A percentile compares a stretch with the other conserved stretches of the same genome.
These are phyloP conservation scores for Eupithecia centaureata DNA, from an alignment of 2,888 invertebrate species.

Conservation along the genomic window DNA sequence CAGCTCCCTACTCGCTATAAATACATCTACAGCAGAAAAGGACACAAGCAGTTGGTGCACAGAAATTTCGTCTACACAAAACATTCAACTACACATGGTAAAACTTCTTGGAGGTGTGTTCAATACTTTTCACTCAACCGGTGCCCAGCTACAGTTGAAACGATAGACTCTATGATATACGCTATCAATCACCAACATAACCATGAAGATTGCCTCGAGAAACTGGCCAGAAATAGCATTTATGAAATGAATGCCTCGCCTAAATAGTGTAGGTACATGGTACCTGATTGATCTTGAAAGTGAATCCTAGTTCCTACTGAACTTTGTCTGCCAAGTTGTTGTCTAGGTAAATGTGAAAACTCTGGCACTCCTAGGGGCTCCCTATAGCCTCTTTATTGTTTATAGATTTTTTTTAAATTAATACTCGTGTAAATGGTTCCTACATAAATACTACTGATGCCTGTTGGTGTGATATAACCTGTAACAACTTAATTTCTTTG, in stretches of 20 bases:
- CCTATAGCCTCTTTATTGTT: slow-evolving; percentile 1
- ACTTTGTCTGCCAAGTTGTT: slow-evolving; percentile 39
- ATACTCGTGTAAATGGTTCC: not conserved
- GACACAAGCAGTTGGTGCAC: slow-evolving; percentile 81
- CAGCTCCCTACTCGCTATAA: slow-evolving; percentile 74
- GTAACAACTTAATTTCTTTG: not conserved
- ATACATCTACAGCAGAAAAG: slow-evolving; percentile 81
- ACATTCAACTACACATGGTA: slow-evolving; percentile 81
- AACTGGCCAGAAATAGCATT: slow-evolving; percentile 75
- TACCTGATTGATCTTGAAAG: slow-evolving; percentile 41
- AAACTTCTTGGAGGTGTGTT: slow-evolving; percentile 81
- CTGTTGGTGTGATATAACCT: not conserved
- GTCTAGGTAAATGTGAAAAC: slow-evolving; percentile 49
- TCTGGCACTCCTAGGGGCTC: not conserved
- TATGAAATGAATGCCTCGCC: slow-evolving; percentile 78
- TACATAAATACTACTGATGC: not conserved
- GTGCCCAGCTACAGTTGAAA: slow-evolving; percentile 81
- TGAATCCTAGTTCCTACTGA: slow-evolving; percentile 44
- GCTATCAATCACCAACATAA: slow-evolving; percentile 80
- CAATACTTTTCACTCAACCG: slow-evolving; percentile 81
- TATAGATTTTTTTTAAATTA: not conserved
- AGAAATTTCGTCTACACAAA: slow-evolving; percentile 82
- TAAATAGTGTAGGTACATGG: slow-evolving; percentile 57
- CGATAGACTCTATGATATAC: slow-evolving; percentile 78
- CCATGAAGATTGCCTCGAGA: slow-evolving; percentile 79